A percentile compares a stretch with the other conserved stretches of the same genome.
Evolutionary conservation across 2,888 invertebrate species (phyloP).

Genomic region (Sarcophaga subvicina): DNA sequence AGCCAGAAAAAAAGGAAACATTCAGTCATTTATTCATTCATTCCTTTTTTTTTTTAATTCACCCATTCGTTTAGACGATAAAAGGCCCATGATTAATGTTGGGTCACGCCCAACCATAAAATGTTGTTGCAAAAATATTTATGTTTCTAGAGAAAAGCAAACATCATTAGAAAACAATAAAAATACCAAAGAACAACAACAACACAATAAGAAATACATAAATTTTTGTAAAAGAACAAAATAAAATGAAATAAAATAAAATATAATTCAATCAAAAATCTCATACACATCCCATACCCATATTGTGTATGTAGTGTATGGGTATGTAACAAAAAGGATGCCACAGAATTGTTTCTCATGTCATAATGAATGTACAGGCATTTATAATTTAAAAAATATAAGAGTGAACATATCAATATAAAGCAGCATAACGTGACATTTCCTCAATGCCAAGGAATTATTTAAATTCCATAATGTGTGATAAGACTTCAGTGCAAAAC

Average conservation of each 20-base stretch:
- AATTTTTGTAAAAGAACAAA: constrained; percentile 20
- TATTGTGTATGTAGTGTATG: background rate
- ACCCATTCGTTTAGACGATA: constrained; percentile 49
- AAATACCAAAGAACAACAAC: constrained; percentile 41
- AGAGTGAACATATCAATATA: constrained; percentile 38
- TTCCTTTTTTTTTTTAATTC: background rate
- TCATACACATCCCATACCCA: background rate
- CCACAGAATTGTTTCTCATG: constrained; percentile 36
- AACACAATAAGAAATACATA: constrained; percentile 10
- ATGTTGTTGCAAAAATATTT: constrained; percentile 68
- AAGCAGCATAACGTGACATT: constrained; percentile 59
- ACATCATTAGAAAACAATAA: constrained; percentile 68
- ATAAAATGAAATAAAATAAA: background rate
- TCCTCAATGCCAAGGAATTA: constrained; percentile 54
- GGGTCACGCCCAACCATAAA: constrained; percentile 68
- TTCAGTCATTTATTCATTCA: constrained; percentile 5
- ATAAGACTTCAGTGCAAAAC: too few relatives aligned
- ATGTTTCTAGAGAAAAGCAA: constrained; percentile 60
- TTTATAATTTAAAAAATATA: constrained; percentile 13
- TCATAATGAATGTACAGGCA: background rate
- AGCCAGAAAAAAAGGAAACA: constrained; percentile 4
- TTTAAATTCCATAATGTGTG: constrained; percentile 47
- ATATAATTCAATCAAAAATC: constrained; percentile 53
- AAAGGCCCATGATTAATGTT: constrained; percentile 65
- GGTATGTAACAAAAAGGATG: constrained; percentile 36